Evolutionary conservation across 2,113 vertebrate genomes (phyloP), one percentile per base, ranked within the genome.

Genomic region (Agapornis roseicollis): DNA sequence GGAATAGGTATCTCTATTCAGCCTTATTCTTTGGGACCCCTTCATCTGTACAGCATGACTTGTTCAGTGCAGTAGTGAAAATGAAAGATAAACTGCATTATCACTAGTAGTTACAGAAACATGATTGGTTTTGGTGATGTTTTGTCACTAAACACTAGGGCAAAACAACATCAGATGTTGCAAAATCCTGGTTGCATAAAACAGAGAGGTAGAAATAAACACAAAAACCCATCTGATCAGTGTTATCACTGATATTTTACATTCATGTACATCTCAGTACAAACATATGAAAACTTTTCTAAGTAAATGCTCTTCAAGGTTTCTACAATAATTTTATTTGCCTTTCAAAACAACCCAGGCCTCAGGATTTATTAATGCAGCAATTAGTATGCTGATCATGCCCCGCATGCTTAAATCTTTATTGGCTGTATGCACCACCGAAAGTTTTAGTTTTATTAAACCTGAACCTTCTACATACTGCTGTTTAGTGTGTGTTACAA

Each of bases 271-370:
- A 63, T 83, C 89, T 92, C 90, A 64, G 47, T 4, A 55, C 49
- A 84, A 85, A 72, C 46, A 39, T 64, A 64, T 11, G 18, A 35
- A 16, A 77, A 90, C 88, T 96, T 95, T 81, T 85, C 90, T 27
- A n/a, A 72, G n/a, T 11, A 72, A 97, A 95, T 13, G 65, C 82
- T 91, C 82, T 39, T 70, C 74, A 81, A 93, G 95, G 86, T 85
- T 74, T 80, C 93, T 82, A 92, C 90, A 89, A 95, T 96, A 94
- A 97, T 97, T 97, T 96, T 95, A 80, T 96, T 96, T 73, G 80
- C 94, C 79, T 94, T 97, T 90, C 55, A 95, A 96, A 95, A 92
- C 90, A 91, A 70, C 50, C 53, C 90, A 90, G 94, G 58, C 87
- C 71, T 78, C 68, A 64, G 68, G 93, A 96, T 68, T 79, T 79